Base-by-base conservation (phyloP, 1,140 invertebrate genomes). In the Belonocnema kinseyi region DNA sequence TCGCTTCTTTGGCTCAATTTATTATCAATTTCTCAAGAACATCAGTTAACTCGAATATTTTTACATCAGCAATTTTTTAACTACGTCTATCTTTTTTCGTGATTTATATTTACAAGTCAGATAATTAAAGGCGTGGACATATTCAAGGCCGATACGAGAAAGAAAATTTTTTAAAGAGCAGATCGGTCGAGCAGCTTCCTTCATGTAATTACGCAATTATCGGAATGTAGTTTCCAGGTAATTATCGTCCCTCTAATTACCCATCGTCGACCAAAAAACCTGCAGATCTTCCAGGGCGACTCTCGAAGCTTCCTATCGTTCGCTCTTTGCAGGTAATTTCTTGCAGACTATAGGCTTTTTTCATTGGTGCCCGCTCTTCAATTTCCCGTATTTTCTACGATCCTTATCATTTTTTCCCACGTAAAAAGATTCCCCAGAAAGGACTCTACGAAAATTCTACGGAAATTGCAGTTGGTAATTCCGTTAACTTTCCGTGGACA, bases 151-250 rank as follows among this genome's bases (percentile, higher is more conserved):
- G 54, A 19, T 56, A 19, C 3, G 54, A 13, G 17, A 56, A 19
- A 56, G n/a, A 54, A 17, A 17, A 17, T 56, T 56, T 56, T 10
- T 56, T 56, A 17, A 13, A 56, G 13, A 19, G n/a, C 16, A 72
- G 16, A 11, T 50, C 1, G 11, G 40, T 40, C 17, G n/a, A 46
- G 70, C 17, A 50, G 50, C 70, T 72, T 72, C 14, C 50, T 61
- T 17, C 58, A 61, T 13, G 58, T 72, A 72, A 72, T 72, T 72
- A 46, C 70, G 70, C 12, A 72, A 72, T 51, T 72, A 72, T 72
- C 40, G 40, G 46, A 72, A 72, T 40, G 26, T 50, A 50, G 70
- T 72, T 72, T 50, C 50, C 70, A 50, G n/a, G 40, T 72, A 72
- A 72, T 72, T 51, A 72, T 72, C 33, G 50, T 16, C n/a, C 46